These are phyloP conservation scores for Hippoglossus stenolepis DNA, from an alignment of 2,113 vertebrate species.

Conservation along the genomic window DNA sequence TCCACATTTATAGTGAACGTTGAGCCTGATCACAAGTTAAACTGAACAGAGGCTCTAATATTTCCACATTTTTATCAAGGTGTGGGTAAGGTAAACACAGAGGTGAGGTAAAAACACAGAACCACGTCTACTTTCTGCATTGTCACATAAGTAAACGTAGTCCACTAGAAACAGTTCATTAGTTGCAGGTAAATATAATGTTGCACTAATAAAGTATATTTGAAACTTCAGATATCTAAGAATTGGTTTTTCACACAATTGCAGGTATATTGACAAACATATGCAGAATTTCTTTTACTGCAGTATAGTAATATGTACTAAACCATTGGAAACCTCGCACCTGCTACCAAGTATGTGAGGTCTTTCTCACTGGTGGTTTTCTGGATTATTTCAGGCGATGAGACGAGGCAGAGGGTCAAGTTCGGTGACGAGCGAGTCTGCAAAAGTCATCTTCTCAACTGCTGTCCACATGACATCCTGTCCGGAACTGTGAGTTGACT, in stretches of 20 bases:
- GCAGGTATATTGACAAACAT: conserved; percentile 4
- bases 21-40: conserved; percentile 44
- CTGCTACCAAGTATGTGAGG: conserved; percentile 56
- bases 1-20: conserved; percentile 24
- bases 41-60: conserved; percentile 37
- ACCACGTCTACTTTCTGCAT: not conserved
- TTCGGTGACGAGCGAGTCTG: conserved; percentile 98
- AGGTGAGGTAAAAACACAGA: not conserved
- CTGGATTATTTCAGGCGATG: conserved; percentile 96
- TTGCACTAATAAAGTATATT: conserved; percentile 1
- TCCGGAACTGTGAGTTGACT: conserved; percentile 93
- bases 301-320: conserved; percentile 21
- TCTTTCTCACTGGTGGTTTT: conserved; percentile 74
- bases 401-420: conserved; percentile 99
- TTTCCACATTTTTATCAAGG: conserved; percentile 24
- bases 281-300: conserved; percentile 22
- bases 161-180: conserved; percentile 9
- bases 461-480: conserved; percentile 98
- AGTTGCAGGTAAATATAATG: conserved; percentile 7
- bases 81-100: conserved; percentile 61
- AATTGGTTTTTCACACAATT: conserved; percentile 15
- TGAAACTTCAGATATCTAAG: not conserved
- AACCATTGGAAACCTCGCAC: conserved; percentile 64
- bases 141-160: not conserved
- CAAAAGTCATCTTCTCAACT: conserved; percentile 99